Percentiles rank a stretch among this genome's conserved stretches.
Evolutionary conservation across 1,140 invertebrate genomes (phyloP).

Genomic region (Eupristina koningsbergeri): DNA sequence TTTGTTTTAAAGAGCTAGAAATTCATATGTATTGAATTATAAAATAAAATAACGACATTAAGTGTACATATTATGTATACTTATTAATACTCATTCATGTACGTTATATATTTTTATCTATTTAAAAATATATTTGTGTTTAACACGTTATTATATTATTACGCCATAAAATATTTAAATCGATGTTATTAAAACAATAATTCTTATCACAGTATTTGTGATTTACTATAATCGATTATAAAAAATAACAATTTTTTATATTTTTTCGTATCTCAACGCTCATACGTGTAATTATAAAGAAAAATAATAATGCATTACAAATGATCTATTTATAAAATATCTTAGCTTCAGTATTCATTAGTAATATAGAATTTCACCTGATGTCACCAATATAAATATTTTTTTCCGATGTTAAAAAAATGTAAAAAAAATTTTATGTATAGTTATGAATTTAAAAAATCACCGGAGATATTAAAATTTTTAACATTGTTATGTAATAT

Average conservation of each 20-base stretch:
- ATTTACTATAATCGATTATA: conserved; percentile 61
- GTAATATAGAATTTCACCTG: conserved; percentile 15
- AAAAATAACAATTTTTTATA: background rate
- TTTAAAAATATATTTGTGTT: conserved; percentile 57
- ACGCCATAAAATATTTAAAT: conserved; percentile 32
- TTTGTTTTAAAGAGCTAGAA: conserved; percentile 16
- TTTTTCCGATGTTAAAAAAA: too few species aligned
- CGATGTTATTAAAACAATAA: conserved; percentile 63
- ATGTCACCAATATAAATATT: conserved; percentile 4
- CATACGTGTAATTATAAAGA: background rate
- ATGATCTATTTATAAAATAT: background rate
- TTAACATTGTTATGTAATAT: background rate
- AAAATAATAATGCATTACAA: background rate
- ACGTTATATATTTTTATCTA: conserved; percentile 53
- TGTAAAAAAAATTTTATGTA: background rate
- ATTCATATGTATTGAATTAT: conserved; percentile 58
- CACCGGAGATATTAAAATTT: background rate
- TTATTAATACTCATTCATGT: conserved; percentile 10
- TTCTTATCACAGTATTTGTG: conserved; percentile 66
- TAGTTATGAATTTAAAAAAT: background rate
- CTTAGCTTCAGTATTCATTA: background rate
- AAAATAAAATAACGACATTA: conserved; percentile 59
- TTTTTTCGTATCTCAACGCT: background rate
- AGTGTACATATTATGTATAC: conserved; percentile 54
- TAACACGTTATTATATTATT: conserved; percentile 17